Base-by-base conservation (phyloP, 1,140 invertebrate species). In the Apis mellifera region DNA sequence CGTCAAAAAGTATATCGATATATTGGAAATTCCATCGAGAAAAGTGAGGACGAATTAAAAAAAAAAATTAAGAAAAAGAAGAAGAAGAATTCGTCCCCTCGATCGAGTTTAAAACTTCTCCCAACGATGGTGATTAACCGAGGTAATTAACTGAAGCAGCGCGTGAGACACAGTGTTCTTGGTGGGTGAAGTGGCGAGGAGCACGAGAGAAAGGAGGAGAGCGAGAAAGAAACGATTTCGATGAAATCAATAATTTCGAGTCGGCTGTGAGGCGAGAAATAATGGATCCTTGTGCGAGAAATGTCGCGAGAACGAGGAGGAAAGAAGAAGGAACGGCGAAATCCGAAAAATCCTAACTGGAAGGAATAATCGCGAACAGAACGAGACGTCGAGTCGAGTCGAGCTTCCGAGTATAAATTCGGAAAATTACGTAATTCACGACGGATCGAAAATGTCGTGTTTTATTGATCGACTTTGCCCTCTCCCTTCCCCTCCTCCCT, bases 171-270 rank as follows among this genome's bases (percentile, higher is more conserved):
- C 65, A 60, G 42, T 21, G 70, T 79, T 23, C 15, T 9, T 15
- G 42, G 76, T 1, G 48, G 32, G 12, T 15, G 17, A 23, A 15
- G 66, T 55, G 55, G 4, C 15, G 57, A 60, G n/a, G 32, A 74
- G 15, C 13, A 64, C 62, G 13, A 17, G 2, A 32, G 26, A n/a
- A 32, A 32, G 32, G 32, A 32, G 32, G 32, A 32, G 32, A 42
- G 7, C 21, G 11, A 15, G 54, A 54, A 23, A 73, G 59, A 64
- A 79, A 79, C 78, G 59, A 54, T 55, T 73, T 32, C 69, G 78
- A 73, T 32, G 59, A 26, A 62, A 79, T 79, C 68, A n/a, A 72
- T 79, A 73, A 79, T 32, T 72, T 13, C 13, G 48, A 64, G 48
- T 19, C 26, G 57, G 8, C 23, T 32, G 32, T 3, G 32, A 32